Evolutionary conservation across 2,888 invertebrate genomes (phyloP), one percentile per base, ranked within the genome.

Genomic region (Autographa pulchrina): DNA sequence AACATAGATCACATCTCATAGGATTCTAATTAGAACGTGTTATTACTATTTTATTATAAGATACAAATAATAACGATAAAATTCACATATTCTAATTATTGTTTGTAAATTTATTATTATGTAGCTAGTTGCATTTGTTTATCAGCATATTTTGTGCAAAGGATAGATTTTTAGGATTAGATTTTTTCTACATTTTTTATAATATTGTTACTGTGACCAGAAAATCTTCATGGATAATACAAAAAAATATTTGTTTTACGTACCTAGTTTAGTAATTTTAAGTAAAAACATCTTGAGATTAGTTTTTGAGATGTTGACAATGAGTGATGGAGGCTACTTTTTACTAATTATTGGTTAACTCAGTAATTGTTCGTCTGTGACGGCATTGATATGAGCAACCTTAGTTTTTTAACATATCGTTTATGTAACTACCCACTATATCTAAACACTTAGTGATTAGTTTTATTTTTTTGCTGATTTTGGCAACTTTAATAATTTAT

Each of bases 241-340:
- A 25, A 25, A 25, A 25, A 25, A 25, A 25, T 1, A 25, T 25
- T 25, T 25, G 25, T 72, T 62, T 63, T 76, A 65, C 25, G n/a
- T 65, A n/a, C n/a, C n/a, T n/a, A 54, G 18, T 20, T 54, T 20
- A 25, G n/a, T 48, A 48, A 25, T 14, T 62, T 16, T 35, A 9
- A 75, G 68, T 65, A 78, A 84, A 87, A 86, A 84, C 77, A 72
- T 75, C 72, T 80, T 72, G 62, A 78, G 70, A 77, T 72, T 74
- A 52, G 62, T 79, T 74, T 85, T 83, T 77, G 75, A 77, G 83
- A 81, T 79, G 75, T 86, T 89, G 93, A 92, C 94, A 93, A 91
- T 92, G 92, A 92, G 86, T 83, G 82, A 81, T 82, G 91, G 89
- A 94, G 95, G 94, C 88, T 91, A 89, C 87, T 94, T 94, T 95